Percentiles rank a stretch among this genome's conserved stretches.
phyloP scores from a whole-genome alignment of 1,140 invertebrate genomes.

The Drosophila erecta region DNA sequence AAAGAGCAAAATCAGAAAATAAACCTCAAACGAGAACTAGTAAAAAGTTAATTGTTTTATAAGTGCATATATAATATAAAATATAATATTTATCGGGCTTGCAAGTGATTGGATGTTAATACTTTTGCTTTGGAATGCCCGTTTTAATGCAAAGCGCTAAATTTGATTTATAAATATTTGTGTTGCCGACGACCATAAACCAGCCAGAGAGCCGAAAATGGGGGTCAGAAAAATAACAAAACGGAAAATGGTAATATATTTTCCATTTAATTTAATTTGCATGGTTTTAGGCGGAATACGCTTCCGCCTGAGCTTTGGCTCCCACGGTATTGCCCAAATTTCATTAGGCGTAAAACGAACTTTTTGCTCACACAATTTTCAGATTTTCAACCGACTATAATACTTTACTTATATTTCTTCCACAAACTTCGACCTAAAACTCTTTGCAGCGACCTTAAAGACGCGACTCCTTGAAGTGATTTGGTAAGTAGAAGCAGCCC shows the following conservation, averaged over 20 bases:
- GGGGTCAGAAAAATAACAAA: not conserved
- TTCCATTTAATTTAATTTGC: constrained; percentile 77
- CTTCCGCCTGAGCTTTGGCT: constrained; percentile 31
- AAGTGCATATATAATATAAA: not conserved
- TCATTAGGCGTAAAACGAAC: constrained; percentile 55
- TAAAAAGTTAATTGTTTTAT: not conserved
- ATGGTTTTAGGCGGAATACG: constrained; percentile 71
- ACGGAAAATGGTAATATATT: constrained; percentile 67
- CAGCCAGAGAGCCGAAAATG: constrained; percentile 5
- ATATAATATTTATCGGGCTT: not conserved
- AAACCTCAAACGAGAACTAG: too few relatives aligned
- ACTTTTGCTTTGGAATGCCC: not conserved
- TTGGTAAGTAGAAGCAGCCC: constrained; percentile 8
- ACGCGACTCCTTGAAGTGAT: not conserved
- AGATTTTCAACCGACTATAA: too few relatives aligned
- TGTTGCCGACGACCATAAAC: constrained; percentile 16
- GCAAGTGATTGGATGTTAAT: not conserved
- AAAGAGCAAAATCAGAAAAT: not conserved
- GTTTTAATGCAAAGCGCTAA: constrained; percentile 51
- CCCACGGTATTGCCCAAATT: constrained; percentile 55
- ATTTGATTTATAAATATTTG: constrained; percentile 61
- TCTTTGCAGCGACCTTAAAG: constrained; percentile 6
- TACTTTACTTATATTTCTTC: not conserved
- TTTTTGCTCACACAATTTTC: constrained; percentile 6
- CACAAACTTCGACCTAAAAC: too few relatives aligned